phyloP scores from a whole-genome alignment of 2,797 vertebrate species.

The Pteronotus mesoamericanus region DNA sequence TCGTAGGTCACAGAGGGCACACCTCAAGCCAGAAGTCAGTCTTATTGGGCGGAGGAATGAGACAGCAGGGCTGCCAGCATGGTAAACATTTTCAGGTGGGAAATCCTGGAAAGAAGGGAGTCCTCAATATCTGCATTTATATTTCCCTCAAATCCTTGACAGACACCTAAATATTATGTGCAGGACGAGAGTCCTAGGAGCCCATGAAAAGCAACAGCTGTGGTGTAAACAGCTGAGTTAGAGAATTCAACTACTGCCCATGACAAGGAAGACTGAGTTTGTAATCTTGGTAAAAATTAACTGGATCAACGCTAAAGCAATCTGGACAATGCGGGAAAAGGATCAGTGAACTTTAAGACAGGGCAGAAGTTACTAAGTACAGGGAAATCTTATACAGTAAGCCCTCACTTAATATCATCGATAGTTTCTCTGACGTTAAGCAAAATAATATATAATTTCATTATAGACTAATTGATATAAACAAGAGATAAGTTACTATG shows the following conservation, averaged over 20 bases:
- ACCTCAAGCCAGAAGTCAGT: not conserved
- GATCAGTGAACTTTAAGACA: not conserved
- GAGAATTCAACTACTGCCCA: not conserved
- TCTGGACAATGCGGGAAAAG: not conserved
- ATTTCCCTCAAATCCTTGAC: not conserved
- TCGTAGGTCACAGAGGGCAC: not conserved
- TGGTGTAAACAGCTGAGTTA: not conserved
- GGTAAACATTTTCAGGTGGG: not conserved
- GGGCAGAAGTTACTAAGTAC: not conserved
- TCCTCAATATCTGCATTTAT: not conserved
- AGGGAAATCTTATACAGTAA: not conserved
- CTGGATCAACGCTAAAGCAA: not conserved
- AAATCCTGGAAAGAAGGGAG: not conserved
- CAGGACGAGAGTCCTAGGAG: not conserved
- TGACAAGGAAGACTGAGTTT: not conserved
- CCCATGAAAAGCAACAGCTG: not conserved
- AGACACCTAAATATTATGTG: not conserved
- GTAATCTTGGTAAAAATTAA: not conserved
- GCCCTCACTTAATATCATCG: not conserved
- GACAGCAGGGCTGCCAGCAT: not conserved
- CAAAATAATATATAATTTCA: not conserved
- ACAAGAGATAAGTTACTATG: not conserved
- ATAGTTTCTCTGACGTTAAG: not conserved
- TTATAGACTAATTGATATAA: not conserved
- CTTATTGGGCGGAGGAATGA: not conserved